Evolutionary conservation across 1,140 invertebrate genomes (phyloP).

Genomic region (Drosophila pruinosa): DNA sequence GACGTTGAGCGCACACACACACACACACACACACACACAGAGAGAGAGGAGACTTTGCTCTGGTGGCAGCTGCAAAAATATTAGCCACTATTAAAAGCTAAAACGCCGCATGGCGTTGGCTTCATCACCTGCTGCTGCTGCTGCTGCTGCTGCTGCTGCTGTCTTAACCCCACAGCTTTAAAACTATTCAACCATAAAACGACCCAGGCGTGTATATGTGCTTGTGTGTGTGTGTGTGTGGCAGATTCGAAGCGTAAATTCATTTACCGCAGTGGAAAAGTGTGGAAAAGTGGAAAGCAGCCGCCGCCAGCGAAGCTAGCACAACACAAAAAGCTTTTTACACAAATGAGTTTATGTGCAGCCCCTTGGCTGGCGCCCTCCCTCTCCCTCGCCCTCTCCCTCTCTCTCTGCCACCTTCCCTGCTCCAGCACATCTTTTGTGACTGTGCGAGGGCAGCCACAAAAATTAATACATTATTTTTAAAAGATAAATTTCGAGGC

Average conservation of each 20-base stretch:
- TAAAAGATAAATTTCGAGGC: constrained; percentile 78
- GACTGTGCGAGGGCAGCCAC: constrained; percentile 45
- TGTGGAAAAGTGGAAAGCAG: constrained; percentile 3
- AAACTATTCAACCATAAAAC: constrained; percentile 77
- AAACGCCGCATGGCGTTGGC: constrained; percentile 25
- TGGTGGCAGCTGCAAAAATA: constrained; percentile 49
- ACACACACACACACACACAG: constrained; percentile 11
- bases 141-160: constrained; percentile 25
- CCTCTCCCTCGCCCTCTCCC: not conserved
- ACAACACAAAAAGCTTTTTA: constrained; percentile 70
- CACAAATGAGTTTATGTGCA: constrained; percentile 76
- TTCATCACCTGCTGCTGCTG: constrained; percentile 44
- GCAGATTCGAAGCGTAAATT: constrained; percentile 66
- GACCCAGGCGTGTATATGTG: constrained; percentile 44
- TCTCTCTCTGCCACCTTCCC: not conserved
- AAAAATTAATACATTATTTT: constrained; percentile 81
- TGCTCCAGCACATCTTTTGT: not conserved
- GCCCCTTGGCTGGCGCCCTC: constrained; percentile 2
- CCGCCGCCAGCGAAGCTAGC: constrained; percentile 15
- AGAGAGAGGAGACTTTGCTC: not conserved
- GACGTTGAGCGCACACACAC: constrained; percentile 22
- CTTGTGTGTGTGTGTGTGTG: not conserved
- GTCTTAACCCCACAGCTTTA: constrained; percentile 54
- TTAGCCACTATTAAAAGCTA: constrained; percentile 59
- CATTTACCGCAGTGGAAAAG: constrained; percentile 58